These are phyloP conservation scores for Euzetes globulus DNA, from an alignment of 2,888 invertebrate species.

Conservation along the genomic window DNA sequence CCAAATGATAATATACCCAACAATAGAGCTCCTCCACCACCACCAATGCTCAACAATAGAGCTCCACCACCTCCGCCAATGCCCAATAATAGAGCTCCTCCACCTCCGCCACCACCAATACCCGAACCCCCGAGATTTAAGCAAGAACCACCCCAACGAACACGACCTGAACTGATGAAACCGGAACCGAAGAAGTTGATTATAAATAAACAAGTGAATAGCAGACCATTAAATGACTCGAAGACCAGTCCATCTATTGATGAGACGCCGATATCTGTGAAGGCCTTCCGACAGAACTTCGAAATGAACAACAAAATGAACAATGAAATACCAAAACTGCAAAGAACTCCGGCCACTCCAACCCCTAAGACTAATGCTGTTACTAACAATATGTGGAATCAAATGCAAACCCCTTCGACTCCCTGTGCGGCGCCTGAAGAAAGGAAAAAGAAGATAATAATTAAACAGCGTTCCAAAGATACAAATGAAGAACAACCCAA, in stretches of 20 bases:
- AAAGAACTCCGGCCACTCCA: slow-evolving; percentile 26
- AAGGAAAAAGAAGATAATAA: slow-evolving; percentile 31
- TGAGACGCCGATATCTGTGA: slow-evolving; percentile 32
- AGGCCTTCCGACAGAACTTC: slow-evolving; percentile 11
- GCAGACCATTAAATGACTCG: background rate
- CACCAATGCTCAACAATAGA: background rate
- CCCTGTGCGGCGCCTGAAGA: slow-evolving; percentile 25
- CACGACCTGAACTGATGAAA: background rate
- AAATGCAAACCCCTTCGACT: background rate
- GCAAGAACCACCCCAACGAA: background rate
- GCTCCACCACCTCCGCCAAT: background rate
- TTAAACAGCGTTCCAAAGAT: slow-evolving; percentile 25
- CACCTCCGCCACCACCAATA: background rate
- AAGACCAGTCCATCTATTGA: slow-evolving; percentile 13
- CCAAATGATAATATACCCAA: background rate
- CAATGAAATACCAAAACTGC: background rate
- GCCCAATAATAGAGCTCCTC: background rate
- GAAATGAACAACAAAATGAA: background rate
- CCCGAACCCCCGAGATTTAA: background rate
- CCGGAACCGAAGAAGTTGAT: slow-evolving; percentile 24
- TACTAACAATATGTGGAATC: slow-evolving; percentile 27
- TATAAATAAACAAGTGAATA: slow-evolving; percentile 4
- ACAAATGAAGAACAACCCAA: background rate
- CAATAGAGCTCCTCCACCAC: slow-evolving; percentile 16
- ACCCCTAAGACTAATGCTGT: slow-evolving; percentile 11